Evolutionary conservation across 2,888 invertebrate genomes (phyloP), one percentile per base, ranked within the genome.

Genomic region (Lypha dubia): DNA sequence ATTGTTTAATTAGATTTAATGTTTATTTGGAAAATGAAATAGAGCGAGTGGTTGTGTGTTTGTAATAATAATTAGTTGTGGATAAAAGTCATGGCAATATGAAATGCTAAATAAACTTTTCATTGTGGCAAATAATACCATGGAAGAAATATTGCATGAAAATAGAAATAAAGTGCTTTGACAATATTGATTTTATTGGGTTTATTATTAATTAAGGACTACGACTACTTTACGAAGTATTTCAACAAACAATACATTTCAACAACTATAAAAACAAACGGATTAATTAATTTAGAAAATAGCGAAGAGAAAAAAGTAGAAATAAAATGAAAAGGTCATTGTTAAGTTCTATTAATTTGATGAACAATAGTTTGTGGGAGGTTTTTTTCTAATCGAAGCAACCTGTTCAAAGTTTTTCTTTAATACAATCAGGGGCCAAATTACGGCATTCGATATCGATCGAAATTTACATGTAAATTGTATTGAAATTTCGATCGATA

Each of bases 1-100:
- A 62, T 70, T 77, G 49, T 56, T 65, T 79, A 71, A 79, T 79
- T 79, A 56, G 35, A 38, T 46, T 70, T 11, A 22, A 41, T 46
- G 53, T 76, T 67, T 44, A n/a, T 35, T 46, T 24, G 20, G 22
- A n/a, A 24, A 17, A 0, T 3, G 11, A 56, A 17, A 20, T 1
- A 28, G 44, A n/a, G 41, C 1, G 7, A 7, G 15, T 7, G 28
- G 20, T 17, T 46, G 24, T 28, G n/a, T n/a, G 49, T 8, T 46
- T 51, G 51, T 5, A 51, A 13, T 20, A 20, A 22, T 2, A 13
- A 35, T 22, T 11, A 22, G n/a, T 24, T 38, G 13, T 32, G 41
- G 11, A 49, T n/a, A n/a, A n/a, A n/a, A n/a, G 17, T 38, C n/a
- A 38, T 5, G 20, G 60, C 11, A 20, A 22, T 22, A 20, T 24